Percentiles rank a stretch among this genome's conserved stretches.
phyloP scores from a whole-genome alignment of 2,113 vertebrate genomes.

The Rhinoptilus africanus region DNA sequence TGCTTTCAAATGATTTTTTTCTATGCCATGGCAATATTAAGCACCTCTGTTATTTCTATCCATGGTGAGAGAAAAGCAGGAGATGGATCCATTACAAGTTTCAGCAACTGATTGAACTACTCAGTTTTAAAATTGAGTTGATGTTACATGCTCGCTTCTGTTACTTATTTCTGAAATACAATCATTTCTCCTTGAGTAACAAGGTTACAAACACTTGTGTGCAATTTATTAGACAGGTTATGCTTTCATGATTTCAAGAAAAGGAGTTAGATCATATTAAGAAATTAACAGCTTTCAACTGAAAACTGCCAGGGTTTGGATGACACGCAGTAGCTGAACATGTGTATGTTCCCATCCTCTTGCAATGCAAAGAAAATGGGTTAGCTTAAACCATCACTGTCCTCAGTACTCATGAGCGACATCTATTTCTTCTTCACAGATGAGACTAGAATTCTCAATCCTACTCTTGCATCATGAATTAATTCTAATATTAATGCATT shows the following conservation, averaged over 20 bases:
- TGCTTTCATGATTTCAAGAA: background rate
- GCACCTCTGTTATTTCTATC: background rate
- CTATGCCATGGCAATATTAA: background rate
- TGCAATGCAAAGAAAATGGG: background rate
- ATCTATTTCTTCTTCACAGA: background rate
- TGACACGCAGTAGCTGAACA: background rate
- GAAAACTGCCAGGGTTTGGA: background rate
- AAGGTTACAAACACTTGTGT: background rate
- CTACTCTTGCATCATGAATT: background rate
- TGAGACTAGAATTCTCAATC: background rate
- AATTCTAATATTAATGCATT: constrained; percentile 4
- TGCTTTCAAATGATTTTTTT: background rate
- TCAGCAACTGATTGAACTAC: background rate
- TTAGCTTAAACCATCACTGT: background rate
- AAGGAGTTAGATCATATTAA: background rate
- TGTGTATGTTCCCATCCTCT: background rate
- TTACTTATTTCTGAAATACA: background rate
- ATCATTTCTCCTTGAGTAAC: background rate
- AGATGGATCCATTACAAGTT: background rate
- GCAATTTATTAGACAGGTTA: background rate
- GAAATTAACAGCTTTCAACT: background rate
- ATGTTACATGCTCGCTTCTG: background rate
- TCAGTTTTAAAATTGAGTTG: background rate
- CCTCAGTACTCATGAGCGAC: background rate
- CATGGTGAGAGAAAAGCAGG: background rate